Percentiles rank a stretch among this genome's conserved stretches.
Evolutionary conservation across 2,797 vertebrate genomes (phyloP).

Genomic region (Tachyglossus aculeatus): DNA sequence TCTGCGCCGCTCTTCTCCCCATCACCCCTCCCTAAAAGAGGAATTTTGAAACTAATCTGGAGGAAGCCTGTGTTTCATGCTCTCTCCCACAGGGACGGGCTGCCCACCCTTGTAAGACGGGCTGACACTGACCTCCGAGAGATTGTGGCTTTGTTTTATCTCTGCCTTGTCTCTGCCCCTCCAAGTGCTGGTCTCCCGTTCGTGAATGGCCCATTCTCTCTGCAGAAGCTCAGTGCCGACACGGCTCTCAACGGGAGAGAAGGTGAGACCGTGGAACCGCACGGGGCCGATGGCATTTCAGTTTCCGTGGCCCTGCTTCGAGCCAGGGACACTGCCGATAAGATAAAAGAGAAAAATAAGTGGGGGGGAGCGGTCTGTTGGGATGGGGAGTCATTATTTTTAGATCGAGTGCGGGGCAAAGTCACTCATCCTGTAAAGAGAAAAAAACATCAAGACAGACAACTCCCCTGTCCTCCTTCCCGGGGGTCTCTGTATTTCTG

Average conservation of each 20-base stretch:
- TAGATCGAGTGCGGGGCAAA: constrained; percentile 24
- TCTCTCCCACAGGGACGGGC: constrained; percentile 58
- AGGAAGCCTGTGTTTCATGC: constrained; percentile 47
- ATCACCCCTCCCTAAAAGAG: constrained; percentile 34
- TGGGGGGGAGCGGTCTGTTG: neutral
- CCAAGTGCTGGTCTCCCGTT: constrained; percentile 66
- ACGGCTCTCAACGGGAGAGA: constrained; percentile 67
- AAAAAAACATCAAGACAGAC: constrained; percentile 28
- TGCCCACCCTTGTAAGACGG: constrained; percentile 71
- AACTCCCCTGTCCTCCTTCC: no score
- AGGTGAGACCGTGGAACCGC: constrained; percentile 47
- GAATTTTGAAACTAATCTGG: constrained; percentile 73
- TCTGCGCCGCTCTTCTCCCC: constrained; percentile 15
- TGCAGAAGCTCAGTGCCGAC: constrained; percentile 67
- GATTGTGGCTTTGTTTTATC: constrained; percentile 61
- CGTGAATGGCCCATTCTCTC: constrained; percentile 70
- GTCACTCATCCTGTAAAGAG: neutral
- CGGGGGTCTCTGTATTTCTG: no score
- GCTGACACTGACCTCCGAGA: constrained; percentile 64
- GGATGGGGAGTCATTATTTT: constrained; percentile 30
- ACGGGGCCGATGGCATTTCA: constrained; percentile 51
- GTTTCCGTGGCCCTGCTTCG: constrained; percentile 33
- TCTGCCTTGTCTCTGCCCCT: constrained; percentile 70
- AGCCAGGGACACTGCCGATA: constrained; percentile 28
- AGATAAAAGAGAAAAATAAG: constrained; percentile 45